Evolutionary conservation across 2,113 vertebrate species (phyloP).

Genomic region (Xenopus tropicalis): DNA sequence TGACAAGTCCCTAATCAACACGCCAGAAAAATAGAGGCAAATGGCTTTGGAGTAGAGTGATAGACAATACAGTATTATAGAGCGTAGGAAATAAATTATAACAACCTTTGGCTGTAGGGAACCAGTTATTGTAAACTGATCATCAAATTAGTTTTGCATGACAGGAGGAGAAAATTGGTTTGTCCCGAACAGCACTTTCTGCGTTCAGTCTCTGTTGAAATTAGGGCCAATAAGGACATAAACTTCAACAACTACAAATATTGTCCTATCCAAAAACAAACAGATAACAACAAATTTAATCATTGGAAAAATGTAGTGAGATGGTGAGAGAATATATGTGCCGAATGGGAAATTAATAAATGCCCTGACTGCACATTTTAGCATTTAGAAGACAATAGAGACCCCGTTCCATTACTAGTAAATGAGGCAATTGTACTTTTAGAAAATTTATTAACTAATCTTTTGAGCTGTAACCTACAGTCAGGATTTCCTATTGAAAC

Average conservation of each 20-base stretch:
- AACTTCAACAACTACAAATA: neutral
- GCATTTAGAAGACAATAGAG: neutral
- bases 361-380: neutral
- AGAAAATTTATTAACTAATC: constrained; percentile 13
- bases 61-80: neutral
- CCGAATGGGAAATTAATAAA: neutral
- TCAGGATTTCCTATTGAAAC: neutral
- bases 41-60: too few relatives aligned
- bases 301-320: neutral
- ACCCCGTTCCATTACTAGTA: neutral
- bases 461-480: neutral
- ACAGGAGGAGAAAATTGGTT: neutral
- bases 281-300: neutral
- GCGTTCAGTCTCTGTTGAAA: neutral
- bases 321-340: neutral
- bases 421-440: neutral
- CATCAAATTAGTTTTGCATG: constrained; percentile 19
- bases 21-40: too few relatives aligned
- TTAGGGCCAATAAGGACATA: neutral
- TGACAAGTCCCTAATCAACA: too few relatives aligned
- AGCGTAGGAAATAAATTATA: neutral
- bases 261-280: neutral
- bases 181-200: neutral
- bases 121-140: constrained; percentile 7
- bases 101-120: neutral